Evolutionary conservation across 2,113 vertebrate genomes (phyloP).

Genomic region (Cyphomyrus discorhynchus): DNA sequence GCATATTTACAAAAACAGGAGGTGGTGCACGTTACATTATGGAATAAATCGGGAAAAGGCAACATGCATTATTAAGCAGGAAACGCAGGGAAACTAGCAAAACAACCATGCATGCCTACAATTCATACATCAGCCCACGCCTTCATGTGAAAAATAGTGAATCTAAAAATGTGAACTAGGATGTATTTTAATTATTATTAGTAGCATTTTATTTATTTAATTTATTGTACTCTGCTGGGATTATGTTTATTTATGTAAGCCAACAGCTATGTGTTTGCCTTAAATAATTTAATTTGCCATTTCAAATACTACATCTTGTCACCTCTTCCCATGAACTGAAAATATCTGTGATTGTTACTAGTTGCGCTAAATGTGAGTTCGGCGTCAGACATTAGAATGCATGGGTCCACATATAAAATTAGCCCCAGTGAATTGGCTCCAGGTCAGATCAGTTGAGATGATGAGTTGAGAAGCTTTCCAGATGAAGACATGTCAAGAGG

Average conservation of each 20-base stretch:
- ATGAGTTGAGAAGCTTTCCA: not conserved
- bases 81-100: not conserved
- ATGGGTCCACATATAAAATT: not conserved
- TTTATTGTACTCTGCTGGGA: not conserved
- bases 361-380: not conserved
- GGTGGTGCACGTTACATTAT: not conserved
- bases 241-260: not conserved
- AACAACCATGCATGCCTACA: not conserved
- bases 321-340: not conserved
- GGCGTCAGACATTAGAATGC: not conserved
- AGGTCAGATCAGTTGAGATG: not conserved
- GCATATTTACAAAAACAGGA: not conserved
- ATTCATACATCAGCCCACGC: not conserved
- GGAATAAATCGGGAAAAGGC: not conserved
- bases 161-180: not conserved
- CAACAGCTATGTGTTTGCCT: not conserved
- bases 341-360: not conserved
- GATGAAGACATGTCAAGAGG: not conserved
- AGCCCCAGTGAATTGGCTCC: not conserved
- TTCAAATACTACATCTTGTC: not conserved
- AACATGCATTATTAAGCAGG: not conserved
- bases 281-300: not conserved
- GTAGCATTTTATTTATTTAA: not conserved
- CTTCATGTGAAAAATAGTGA: not conserved
- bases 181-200: not conserved